phyloP scores from a whole-genome alignment of 2,113 vertebrate genomes.

The Arenaria interpres region DNA sequence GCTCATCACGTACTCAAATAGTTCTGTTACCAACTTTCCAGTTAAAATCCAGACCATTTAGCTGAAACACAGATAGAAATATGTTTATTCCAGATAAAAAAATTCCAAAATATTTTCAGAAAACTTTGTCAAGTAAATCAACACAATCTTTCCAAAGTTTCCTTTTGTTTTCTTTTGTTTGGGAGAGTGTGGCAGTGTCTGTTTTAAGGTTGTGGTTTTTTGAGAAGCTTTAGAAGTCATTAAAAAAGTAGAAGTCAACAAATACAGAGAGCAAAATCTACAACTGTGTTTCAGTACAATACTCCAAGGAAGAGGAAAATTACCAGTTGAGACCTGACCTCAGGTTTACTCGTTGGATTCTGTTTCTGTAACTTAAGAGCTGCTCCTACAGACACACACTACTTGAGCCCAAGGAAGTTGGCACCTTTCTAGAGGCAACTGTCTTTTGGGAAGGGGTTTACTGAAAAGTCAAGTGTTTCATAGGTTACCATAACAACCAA shows the following conservation, averaged over 20 bases:
- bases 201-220: not conserved
- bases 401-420: not conserved
- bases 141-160: not conserved
- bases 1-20: not conserved
- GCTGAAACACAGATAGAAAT: not conserved
- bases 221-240: not conserved
- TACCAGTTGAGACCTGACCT: not conserved
- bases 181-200: not conserved
- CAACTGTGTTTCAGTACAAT: not conserved
- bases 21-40: not conserved
- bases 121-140: not conserved
- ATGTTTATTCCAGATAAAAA: not conserved
- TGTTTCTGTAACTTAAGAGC: not conserved
- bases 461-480: conserved; percentile 12
- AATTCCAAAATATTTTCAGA: not conserved
- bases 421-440: not conserved
- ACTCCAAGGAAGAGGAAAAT: not conserved
- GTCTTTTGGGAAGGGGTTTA: not conserved
- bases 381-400: not conserved
- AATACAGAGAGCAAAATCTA: not conserved
- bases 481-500: conserved; percentile 44
- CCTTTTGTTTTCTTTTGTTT: not conserved
- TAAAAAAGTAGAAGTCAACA: not conserved
- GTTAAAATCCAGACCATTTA: not conserved
- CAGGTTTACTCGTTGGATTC: not conserved